Evolutionary conservation across 2,797 vertebrate species (phyloP).

Genomic region (Oreochromis grahami): DNA sequence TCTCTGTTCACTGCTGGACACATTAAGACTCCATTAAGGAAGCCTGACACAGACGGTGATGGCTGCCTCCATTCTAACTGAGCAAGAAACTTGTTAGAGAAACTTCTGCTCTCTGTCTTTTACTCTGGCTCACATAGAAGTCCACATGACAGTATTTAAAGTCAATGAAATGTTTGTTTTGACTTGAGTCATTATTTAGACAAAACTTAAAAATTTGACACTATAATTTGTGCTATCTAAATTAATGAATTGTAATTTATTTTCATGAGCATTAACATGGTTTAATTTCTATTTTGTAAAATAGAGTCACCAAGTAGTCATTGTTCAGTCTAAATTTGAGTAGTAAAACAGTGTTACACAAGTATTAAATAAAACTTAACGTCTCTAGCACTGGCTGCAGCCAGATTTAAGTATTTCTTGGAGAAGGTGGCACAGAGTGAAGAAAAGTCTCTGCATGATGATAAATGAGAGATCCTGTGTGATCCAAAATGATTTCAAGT

Average conservation of each 20-base stretch:
- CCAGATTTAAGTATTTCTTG: neutral
- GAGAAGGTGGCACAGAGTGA: neutral
- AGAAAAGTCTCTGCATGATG: neutral
- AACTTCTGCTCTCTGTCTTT: constrained; percentile 4
- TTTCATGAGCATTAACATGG: neutral
- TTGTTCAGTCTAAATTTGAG: neutral
- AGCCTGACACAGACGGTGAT: constrained; percentile 56
- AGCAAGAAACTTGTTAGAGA: constrained; percentile 58
- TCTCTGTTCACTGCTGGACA: constrained; percentile 77
- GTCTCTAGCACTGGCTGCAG: neutral
- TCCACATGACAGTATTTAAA: neutral
- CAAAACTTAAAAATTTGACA: neutral
- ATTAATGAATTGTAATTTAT: neutral
- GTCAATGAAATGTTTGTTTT: neutral
- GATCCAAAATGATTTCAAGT: neutral
- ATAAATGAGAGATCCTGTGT: neutral
- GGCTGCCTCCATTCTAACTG: constrained; percentile 66
- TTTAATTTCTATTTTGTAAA: neutral
- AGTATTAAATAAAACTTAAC: neutral
- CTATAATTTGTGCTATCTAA: neutral
- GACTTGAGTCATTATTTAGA: neutral
- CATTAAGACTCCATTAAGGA: constrained; percentile 71
- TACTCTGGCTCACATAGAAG: neutral
- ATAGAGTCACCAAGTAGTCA: neutral
- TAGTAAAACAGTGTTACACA: neutral